These are phyloP conservation scores for Poeciliopsis turneri DNA, from an alignment of 2,797 vertebrate genomes.

Conservation along the genomic window DNA sequence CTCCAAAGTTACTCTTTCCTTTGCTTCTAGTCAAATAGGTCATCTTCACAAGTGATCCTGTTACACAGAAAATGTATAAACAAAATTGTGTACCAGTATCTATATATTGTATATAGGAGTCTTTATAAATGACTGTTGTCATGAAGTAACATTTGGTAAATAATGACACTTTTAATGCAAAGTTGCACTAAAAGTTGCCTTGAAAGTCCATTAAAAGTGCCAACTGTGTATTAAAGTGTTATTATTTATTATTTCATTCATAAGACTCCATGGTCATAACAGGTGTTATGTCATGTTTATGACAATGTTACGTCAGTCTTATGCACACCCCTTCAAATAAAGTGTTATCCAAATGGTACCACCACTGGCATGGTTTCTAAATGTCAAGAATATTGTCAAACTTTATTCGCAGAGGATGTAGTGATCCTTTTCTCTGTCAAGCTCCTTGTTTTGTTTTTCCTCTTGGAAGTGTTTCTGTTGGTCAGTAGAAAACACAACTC, in stretches of 20 bases:
- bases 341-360: neutral
- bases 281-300: no score
- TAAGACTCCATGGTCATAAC: no score
- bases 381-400: neutral
- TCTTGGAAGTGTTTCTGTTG: slow-evolving; percentile 52
- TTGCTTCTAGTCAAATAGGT: slow-evolving; percentile 17
- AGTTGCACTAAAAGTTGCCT: no score
- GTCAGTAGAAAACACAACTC: slow-evolving; percentile 78
- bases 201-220: no score
- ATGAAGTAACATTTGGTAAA: no score
- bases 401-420: slow-evolving; percentile 35
- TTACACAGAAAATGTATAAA: neutral
- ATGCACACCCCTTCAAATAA: no score
- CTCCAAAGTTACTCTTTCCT: slow-evolving; percentile 32
- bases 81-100: neutral
- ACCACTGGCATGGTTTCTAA: neutral
- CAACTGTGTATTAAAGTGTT: no score
- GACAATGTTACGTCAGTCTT: no score
- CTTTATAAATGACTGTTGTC: no score
- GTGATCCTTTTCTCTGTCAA: slow-evolving; percentile 55
- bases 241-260: no score
- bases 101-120: no score
- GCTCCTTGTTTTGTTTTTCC: slow-evolving; percentile 71
- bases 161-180: no score
- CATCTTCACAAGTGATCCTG: slow-evolving; percentile 10